A percentile compares a stretch with the other conserved stretches of the same genome.
These are phyloP conservation scores for Syngnathus scovelli DNA, from an alignment of 2,113 vertebrate genomes.

Conservation along the genomic window DNA sequence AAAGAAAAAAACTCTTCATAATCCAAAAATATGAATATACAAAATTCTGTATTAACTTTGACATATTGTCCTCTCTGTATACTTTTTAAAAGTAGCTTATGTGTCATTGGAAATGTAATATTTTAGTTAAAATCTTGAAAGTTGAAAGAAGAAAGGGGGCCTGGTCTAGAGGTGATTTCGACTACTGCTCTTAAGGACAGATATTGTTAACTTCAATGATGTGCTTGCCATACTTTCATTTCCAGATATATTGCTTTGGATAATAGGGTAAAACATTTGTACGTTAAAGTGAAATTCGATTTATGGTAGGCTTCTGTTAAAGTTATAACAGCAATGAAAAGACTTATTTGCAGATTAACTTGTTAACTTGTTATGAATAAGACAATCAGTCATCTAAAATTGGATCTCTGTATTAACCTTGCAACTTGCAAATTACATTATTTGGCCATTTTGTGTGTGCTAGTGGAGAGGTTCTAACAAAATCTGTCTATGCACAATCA, in stretches of 20 bases:
- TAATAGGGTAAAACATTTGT: background rate
- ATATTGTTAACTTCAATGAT: background rate
- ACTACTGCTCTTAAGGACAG: background rate
- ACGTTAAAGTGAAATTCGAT: background rate
- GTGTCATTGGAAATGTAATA: background rate
- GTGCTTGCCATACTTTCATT: too few species aligned
- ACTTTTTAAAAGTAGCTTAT: background rate
- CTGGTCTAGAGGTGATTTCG: too few species aligned
- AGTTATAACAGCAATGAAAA: background rate
- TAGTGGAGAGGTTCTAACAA: background rate
- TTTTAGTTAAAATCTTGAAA: background rate
- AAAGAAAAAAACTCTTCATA: slow-evolving; percentile 55
- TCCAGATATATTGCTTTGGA: background rate
- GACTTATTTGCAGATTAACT: background rate
- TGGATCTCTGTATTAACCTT: background rate
- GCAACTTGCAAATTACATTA: background rate
- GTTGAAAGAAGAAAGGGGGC: background rate
- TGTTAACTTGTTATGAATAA: background rate
- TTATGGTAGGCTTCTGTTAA: background rate
- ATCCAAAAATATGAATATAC: background rate
- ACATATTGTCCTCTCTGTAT: background rate
- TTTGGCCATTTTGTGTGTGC: background rate
- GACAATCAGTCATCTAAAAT: background rate
- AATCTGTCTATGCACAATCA: background rate
- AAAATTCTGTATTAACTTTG: background rate